Evolutionary conservation across 2,113 vertebrate species (phyloP), one percentile per base, ranked within the genome.

Genomic region (Myiozetetes cayanensis): DNA sequence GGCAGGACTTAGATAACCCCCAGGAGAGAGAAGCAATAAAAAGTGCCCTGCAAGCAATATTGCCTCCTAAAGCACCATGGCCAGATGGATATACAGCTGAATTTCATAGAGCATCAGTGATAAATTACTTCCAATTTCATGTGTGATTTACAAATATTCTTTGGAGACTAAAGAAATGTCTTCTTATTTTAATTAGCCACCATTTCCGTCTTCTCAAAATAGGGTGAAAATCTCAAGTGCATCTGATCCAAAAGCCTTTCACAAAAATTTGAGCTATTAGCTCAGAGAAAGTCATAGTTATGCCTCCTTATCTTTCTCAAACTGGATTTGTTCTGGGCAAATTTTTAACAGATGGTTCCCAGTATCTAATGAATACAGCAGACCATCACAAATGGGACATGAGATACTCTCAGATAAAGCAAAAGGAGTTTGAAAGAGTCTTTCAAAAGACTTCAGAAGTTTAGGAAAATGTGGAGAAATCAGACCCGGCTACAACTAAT

Each of bases 111-210:
- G 83, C 89, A 95, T 95, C 86, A 77, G 77, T 96, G 91, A 97
- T 97, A 98, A 98, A 98, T 97, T 97, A 96, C 97, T 97, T 96
- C 93, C 97, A 96, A 88, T 97, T 97, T 97, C 91, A 94, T 90
- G 86, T 97, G 93, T 94, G 96, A 95, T 98, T 97, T 97, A 96
- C 97, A 98, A 97, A 97, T 94, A 97, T 95, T 94, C 89, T 92
- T 95, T 77, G 74, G 92, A 96, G 97, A 96, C 80, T 82, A 77
- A 94, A 95, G 93, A 92, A 92, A 89, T 87, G 85, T 92, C 82
- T 95, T 52, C 82, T 93, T 91, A 76, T 96, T 97, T 93, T 96
- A 97, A 93, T 96, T 97, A 96, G 80, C n/a, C 80, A 78, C 90
- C 37, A 12, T 91, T 96, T 87, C 82, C 59, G 47, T 70, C 93